phyloP scores from a whole-genome alignment of 2,113 vertebrate species.

The Seriola quinqueradiata region DNA sequence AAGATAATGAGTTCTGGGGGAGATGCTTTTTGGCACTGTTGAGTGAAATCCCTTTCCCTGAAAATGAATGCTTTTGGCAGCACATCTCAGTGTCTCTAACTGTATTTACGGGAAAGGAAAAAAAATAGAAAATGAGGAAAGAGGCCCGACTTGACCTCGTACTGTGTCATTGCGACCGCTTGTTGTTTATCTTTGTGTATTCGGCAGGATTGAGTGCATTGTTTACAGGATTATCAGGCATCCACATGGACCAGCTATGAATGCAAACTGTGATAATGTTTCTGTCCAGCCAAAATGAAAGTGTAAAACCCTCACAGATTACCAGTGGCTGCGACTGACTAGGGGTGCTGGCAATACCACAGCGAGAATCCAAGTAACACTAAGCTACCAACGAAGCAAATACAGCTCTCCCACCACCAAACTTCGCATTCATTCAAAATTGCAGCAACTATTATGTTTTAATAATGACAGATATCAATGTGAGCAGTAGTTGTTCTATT shows the following conservation, averaged over 20 bases:
- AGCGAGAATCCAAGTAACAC: constrained; percentile 21
- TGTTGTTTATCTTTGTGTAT: constrained; percentile 70
- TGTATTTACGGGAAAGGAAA: constrained; percentile 25
- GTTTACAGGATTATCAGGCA: constrained; percentile 71
- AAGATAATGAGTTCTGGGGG: constrained; percentile 68
- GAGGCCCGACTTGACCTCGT: constrained; percentile 57
- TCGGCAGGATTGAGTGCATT: constrained; percentile 51
- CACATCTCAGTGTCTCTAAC: constrained; percentile 26
- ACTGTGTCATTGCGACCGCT: constrained; percentile 55
- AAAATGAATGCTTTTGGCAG: constrained; percentile 60
- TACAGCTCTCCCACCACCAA: constrained; percentile 12
- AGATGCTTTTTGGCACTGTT: constrained; percentile 48
- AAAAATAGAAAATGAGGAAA: constrained; percentile 44
- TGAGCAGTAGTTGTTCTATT: neutral
- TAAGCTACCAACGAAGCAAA: constrained; percentile 1
- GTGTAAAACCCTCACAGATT: constrained; percentile 67
- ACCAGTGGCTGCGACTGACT: constrained; percentile 45
- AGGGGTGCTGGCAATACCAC: constrained; percentile 30
- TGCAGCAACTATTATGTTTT: neutral
- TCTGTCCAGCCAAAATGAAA: constrained; percentile 52
- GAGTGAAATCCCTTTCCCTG: constrained; percentile 40
- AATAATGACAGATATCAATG: neutral
- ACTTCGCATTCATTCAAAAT: neutral
- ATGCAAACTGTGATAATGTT: constrained; percentile 64
- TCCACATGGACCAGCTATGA: constrained; percentile 53